Base-by-base conservation (phyloP, 2,888 invertebrate genomes). In the Lasioglossum calceatum region DNA sequence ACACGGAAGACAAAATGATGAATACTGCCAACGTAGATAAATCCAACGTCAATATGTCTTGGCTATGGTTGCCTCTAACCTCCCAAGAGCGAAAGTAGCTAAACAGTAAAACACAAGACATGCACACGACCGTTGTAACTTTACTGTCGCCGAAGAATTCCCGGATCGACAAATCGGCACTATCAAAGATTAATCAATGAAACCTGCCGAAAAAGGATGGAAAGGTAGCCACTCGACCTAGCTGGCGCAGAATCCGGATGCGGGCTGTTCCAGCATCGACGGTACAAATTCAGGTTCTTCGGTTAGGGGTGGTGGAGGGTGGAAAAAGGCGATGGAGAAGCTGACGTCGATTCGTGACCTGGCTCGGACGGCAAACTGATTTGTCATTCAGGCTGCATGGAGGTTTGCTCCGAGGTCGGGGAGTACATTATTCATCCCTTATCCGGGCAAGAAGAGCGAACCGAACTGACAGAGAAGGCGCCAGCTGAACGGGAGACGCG, bases 351-450 rank as follows among this genome's bases (percentile, higher is more conserved):
- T 92, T 90, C 92, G 92, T 92, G 93, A 93, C 92, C 91, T 92
- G 90, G 92, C 92, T 92, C 86, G 91, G 92, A 92, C 91, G 90
- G 88, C 89, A 90, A 91, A 91, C 94, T 94, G 93, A 94, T 94
- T 94, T 94, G 94, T 94, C 94, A 94, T 94, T 94, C 94, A 93
- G 93, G 92, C 89, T 93, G 93, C 93, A 93, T 92, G 92, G 89
- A 91, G 92, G 91, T 91, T 91, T 89, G 91, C 91, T 91, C 89
- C 87, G 91, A 91, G 91, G 92, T 92, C 89, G 92, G 89, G 87
- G 88, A 91, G 92, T 94, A 93, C 93, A 94, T 94, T 94, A 94
- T 94, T 94, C 94, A 94, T 94, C 93, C 92, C 93, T 94, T 94
- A 94, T 94, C 93, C 93, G 87, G 84, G 85, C 86, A 90, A 87